Conservation (phyloP, 1,140 invertebrate species). For the Branchinecta lindahli region DNA sequence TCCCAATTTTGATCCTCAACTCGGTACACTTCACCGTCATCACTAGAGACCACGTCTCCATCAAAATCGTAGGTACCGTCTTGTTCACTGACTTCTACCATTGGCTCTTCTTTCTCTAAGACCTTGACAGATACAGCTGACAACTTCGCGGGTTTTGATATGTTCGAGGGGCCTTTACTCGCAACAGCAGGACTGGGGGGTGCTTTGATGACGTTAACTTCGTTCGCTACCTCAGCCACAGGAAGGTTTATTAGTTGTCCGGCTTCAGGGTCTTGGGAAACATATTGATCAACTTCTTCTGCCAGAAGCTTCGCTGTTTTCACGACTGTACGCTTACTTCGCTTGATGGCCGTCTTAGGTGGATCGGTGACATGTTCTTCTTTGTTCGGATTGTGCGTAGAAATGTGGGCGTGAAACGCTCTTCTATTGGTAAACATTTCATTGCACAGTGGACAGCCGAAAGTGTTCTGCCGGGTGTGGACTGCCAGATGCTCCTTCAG, state of each 20-base stretch:
- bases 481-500: slow-evolving; percentile 33
- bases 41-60: background rate
- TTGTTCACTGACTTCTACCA: background rate
- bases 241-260: too few species aligned
- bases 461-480: slow-evolving; percentile 27
- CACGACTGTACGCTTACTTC: too few species aligned
- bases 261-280: too few species aligned
- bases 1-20: background rate
- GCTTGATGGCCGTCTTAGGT: background rate
- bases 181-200: too few species aligned
- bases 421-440: background rate
- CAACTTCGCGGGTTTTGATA: too few species aligned
- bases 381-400: background rate
- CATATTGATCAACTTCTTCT: too few species aligned
- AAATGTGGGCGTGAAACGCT: background rate
- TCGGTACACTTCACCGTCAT: background rate
- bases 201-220: too few species aligned
- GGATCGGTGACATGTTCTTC: background rate
- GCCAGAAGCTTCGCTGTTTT: too few species aligned
- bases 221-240: too few species aligned
- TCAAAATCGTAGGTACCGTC: background rate
- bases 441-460: background rate
- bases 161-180: too few species aligned
- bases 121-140: too few species aligned
- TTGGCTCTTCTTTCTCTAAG: background rate